Evolutionary conservation across 1,140 invertebrate species (phyloP), one percentile per base, ranked within the genome.

Genomic region (Leptinotarsa lineolata): DNA sequence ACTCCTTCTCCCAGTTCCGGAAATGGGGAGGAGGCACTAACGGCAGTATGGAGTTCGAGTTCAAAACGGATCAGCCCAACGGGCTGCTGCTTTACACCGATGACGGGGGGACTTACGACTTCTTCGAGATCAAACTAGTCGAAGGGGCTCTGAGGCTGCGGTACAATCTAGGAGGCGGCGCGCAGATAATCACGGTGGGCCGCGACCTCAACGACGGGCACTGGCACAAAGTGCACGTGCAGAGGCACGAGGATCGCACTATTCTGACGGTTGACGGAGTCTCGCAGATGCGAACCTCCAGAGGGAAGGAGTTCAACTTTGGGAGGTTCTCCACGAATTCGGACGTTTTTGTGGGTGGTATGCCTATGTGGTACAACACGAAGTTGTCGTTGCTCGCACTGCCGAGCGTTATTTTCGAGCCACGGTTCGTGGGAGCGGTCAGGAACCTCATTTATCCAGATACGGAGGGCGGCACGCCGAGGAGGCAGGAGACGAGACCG

Each of bases 111-210:
- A 94, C 93, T 18, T 94, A 95, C 80, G 95, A 98, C 84, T 99
- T 98, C 86, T 96, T 98, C 84, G 95, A 97, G 85, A 85, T 98
- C 66, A 98, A 97, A 82, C 86, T 99, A 16, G 94, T 98, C 5
- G 95, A 96, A 81, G 95, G 96, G 21, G 91, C 91, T 1, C 86
- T 98, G n/a, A 86, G 95, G 65, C 84, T 97, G 75, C 87, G 95
- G 74, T 95, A 95, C 84, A 95, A 97, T 85, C 87, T 96, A 68
- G 93, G 94, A 11, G 92, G 93, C 39, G 93, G 94, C 1, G 93
- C 94, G 8, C 93, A 95, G 83, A 94, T 96, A 70, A 89, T 96
- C 68, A 95, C 93, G 21, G 93, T 95, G 16, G 94, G 94, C 11
- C 89, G 90, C 61, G 93, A 95, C 78, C 88, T 97, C 6, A 92